A percentile compares a stretch with the other conserved stretches of the same genome.
phyloP scores from a whole-genome alignment of 1,140 invertebrate species.

The Colletes gigas region DNA sequence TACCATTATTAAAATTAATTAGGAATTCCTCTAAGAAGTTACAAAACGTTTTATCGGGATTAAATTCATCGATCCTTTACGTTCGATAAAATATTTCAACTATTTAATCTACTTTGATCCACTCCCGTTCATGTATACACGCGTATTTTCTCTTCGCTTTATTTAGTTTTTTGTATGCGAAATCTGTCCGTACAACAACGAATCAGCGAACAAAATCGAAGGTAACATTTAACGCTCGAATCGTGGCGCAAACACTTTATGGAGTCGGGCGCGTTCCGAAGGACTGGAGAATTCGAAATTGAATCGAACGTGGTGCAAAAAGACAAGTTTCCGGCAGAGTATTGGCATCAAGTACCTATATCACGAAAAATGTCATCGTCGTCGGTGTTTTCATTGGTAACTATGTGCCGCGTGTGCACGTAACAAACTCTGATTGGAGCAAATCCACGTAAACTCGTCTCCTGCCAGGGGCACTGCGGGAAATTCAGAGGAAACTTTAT shows the following conservation, averaged over 20 bases:
- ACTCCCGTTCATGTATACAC: no score
- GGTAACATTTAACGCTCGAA: background rate
- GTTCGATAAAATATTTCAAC: no score
- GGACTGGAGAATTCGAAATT: background rate
- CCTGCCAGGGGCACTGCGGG: constrained; percentile 27
- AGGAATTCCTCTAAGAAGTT: no score
- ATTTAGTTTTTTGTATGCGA: no score
- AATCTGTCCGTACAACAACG: no score
- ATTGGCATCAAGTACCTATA: background rate
- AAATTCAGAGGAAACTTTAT: constrained; percentile 53
- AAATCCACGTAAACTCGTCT: constrained; percentile 51
- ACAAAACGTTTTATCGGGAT: no score
- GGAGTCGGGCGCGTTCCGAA: background rate
- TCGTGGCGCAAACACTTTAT: background rate
- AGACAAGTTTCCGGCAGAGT: background rate
- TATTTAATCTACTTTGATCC: no score
- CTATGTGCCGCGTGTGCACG: constrained; percentile 32
- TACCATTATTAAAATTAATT: no score
- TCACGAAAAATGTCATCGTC: constrained; percentile 16
- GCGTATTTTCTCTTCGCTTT: no score
- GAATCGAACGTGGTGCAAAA: background rate
- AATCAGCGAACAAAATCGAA: background rate
- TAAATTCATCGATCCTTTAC: no score
- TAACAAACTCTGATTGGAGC: constrained; percentile 52
- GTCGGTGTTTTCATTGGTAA: constrained; percentile 37